Evolutionary conservation across 2,888 invertebrate genomes (phyloP), one percentile per base, ranked within the genome.

Genomic region (Lochmaea crataegi): DNA sequence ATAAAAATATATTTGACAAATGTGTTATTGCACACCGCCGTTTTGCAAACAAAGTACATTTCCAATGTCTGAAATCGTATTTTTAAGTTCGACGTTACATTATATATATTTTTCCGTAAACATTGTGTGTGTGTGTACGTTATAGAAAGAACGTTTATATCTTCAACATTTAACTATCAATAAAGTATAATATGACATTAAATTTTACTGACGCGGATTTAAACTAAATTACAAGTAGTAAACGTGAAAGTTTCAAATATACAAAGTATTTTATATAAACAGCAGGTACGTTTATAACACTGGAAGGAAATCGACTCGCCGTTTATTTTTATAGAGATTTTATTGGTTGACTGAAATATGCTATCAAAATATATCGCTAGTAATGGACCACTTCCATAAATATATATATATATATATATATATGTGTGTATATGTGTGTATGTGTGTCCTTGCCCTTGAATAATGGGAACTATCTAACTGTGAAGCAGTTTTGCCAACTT

Each of bases 151-250:
- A 45, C 64, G 42, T 69, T 72, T 68, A 64, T 65, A 66, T 67
- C 60, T 74, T n/a, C 71, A 60, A 73, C 26, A 67, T 78, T 81
- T 81, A 78, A 81, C 76, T 74, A 74, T 75, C 81, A 76, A 81
- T 80, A 79, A 79, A 79, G 79, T 77, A 78, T 76, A 74, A 77
- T 77, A 75, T 80, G 77, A 75, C 80, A 79, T 81, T 80, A 79
- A 80, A 78, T 72, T 81, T 80, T 79, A 80, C 76, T 73, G 77
- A 66, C 66, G 32, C 32, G 66, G 72, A 75, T 75, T 77, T 77
- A 76, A 76, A 76, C 71, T 75, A 76, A 75, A 77, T 76, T 76
- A 76, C 69, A 68, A 58, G 72, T 70, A 74, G 75, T 77, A 72
- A 75, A 73, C 71, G 71, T 61, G 60, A 71, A 63, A 72, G 63